Evolutionary conservation across 1,140 invertebrate genomes (phyloP), one percentile per base, ranked within the genome.

Genomic region (Ooceraea biroi): DNA sequence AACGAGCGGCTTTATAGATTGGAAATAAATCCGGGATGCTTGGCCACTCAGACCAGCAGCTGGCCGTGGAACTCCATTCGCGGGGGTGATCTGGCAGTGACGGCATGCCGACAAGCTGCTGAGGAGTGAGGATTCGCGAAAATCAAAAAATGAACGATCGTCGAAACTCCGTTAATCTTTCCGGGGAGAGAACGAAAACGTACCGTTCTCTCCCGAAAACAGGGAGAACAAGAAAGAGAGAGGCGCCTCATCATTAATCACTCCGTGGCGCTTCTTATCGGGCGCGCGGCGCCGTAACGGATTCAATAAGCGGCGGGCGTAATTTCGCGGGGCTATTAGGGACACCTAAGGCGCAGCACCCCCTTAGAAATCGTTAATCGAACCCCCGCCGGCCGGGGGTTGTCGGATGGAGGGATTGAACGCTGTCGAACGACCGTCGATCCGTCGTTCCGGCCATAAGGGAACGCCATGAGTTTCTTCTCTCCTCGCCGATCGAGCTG

Each of bases 261-360:
- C 84, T 46, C 71, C 69, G 61, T 76, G 71, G 58, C 52, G 50
- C 60, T 88, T 89, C 87, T 89, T 89, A 89, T 89, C 86, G 84
- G 82, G 58, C 72, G 72, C 55, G 77, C 66, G 48, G 71, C 76
- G 60, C 72, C 82, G 71, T 55, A 78, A 77, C 86, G 71, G 83
- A 88, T 88, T 88, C 87, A 88, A 88, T 88, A 88, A 88, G 87
- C 82, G 74, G 52, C 68, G 55, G 66, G 65, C 86, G 87, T 88
- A 88, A 89, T 89, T 88, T 89, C 84, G 68, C 87, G 73, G 57
- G 84, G 84, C 88, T 88, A 88, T 89, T 89, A 89, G 77, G 60
- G 76, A 27, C 82, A 76, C 41, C 44, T 52, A 63, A 41, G 82
- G 68, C 19, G 69, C 46, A 80, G 72, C 69, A 73, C 66, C 65